Base-by-base conservation (phyloP, 1,140 invertebrate genomes). In the Campoletis sonorensis region DNA sequence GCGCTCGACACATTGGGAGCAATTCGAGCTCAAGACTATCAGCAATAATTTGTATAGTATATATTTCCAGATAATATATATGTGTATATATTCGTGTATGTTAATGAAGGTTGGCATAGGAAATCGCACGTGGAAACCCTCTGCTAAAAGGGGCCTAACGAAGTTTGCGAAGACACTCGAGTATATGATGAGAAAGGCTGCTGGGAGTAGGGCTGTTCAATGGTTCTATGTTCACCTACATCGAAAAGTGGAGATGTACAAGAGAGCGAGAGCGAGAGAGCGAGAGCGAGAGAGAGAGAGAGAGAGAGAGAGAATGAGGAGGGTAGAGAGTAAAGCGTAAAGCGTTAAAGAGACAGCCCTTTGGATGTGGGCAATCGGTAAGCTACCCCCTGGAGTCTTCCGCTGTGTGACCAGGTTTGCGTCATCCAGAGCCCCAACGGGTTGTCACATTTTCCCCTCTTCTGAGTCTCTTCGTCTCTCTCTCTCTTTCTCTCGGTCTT, bases 141-240 rank as follows among this genome's bases (percentile, higher is more conserved):
- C 30, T 33, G 76, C 82, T 78, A 67, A 78, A 78, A 78, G 76
- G 30, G 76, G n/a, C 81, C 85, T 89, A 88, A 89, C 85, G 84
- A 87, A 87, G 87, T 89, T 89, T 86, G 75, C 83, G 77, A 86
- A 86, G 85, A 85, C 83, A 85, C 86, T 85, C 81, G 80, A 85
- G 82, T 79, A 81, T 85, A 85, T 86, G 83, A 85, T 79, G 80
- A 30, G 83, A 76, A 75, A 73, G 81, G 83, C 27, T 67, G 16
- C 27, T 18, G 10, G 83, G 77, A 78, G 81, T 81, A 78, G 82
- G 81, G 58, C 81, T 83, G 73, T 85, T 81, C 75, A 79, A 71
- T 79, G 79, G 81, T 80, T 81, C 79, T 76, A 84, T 73, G 81
- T 79, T 84, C 23, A 75, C 40, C 79, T 54, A 58, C 71, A 79